Conservation (phyloP, 2,797 vertebrate genomes). For the Syngnathus acus region DNA sequence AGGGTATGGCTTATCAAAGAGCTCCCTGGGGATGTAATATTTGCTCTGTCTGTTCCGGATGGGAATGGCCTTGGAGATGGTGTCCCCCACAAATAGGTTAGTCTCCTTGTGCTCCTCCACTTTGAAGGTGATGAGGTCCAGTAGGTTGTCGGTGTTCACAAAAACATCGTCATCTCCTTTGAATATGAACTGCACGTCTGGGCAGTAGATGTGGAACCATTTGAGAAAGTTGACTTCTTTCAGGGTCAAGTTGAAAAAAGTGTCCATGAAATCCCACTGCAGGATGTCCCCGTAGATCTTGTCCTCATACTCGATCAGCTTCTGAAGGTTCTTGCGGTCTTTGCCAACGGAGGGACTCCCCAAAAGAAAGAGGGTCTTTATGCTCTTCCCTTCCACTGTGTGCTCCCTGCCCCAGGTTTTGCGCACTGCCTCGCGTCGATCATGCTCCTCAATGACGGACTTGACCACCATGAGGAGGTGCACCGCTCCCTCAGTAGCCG, state of each 20-base stretch:
- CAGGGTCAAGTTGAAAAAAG: conserved; percentile 78
- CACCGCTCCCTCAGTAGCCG: conserved; percentile 40
- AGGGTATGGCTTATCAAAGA: conserved; percentile 72
- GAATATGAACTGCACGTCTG: conserved; percentile 72
- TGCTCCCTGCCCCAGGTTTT: conserved; percentile 72
- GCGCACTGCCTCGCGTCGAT: conserved; percentile 74
- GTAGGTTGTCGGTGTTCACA: conserved; percentile 74
- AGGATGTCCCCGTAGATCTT: conserved; percentile 74
- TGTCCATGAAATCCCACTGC: conserved; percentile 84
- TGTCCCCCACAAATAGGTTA: conserved; percentile 76
- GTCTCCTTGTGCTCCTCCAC: conserved; percentile 43
- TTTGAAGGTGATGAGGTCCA: conserved; percentile 69
- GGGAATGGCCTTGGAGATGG: conserved; percentile 75
- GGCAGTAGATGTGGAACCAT: conserved; percentile 76
- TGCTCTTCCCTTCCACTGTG: conserved; percentile 49
- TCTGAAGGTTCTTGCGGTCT: conserved; percentile 72
- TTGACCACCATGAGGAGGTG: conserved; percentile 77
- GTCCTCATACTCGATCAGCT: conserved; percentile 75
- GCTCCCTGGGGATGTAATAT: conserved; percentile 78
- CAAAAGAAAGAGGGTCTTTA: conserved; percentile 72
- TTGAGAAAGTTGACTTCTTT: conserved; percentile 81
- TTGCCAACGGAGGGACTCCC: conserved; percentile 69
- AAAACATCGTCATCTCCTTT: conserved; percentile 86
- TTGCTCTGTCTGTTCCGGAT: conserved; percentile 77
- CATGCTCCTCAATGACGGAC: conserved; percentile 76